phyloP scores from a whole-genome alignment of 92 coral and sea anemone genomes.

The Meandrina meandrites region DNA sequence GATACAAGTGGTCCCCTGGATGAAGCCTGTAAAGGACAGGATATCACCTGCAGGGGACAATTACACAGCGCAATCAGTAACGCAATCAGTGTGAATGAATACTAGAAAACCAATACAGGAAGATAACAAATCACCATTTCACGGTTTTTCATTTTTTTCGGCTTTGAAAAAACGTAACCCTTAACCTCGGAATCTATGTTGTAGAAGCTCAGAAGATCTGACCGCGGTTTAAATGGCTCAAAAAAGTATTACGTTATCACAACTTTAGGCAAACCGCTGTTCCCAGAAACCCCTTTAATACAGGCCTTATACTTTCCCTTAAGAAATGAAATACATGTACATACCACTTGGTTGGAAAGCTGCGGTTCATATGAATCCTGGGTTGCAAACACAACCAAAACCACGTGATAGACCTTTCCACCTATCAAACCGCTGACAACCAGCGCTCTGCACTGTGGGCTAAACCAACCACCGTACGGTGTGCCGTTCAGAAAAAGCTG shows the following conservation, averaged over 20 bases:
- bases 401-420: constrained; percentile 77
- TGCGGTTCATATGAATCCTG: constrained; percentile 70
- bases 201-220: too few relatives aligned
- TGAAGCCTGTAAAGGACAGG: constrained; percentile 64
- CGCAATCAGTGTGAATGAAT: background rate
- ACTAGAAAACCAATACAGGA: background rate
- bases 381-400: constrained; percentile 68
- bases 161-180: too few relatives aligned
- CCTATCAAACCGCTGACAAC: constrained; percentile 84
- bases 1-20: constrained; percentile 85
- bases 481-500: constrained; percentile 75
- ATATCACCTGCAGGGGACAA: constrained; percentile 41
- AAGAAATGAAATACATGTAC: too few relatives aligned
- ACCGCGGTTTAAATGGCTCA: too few relatives aligned
- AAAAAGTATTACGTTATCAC: too few relatives aligned
- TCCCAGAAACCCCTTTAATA: too few relatives aligned
- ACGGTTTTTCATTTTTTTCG: too few relatives aligned
- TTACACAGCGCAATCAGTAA: background rate
- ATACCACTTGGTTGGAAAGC: constrained; percentile 80
- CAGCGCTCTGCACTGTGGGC: constrained; percentile 68
- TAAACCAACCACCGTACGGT: constrained; percentile 60
- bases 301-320: too few relatives aligned
- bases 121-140: too few relatives aligned
- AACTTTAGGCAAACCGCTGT: too few relatives aligned
- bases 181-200: too few relatives aligned